These are phyloP conservation scores for Platycheirus albimanus DNA, from an alignment of 2,888 invertebrate genomes.

Conservation along the genomic window DNA sequence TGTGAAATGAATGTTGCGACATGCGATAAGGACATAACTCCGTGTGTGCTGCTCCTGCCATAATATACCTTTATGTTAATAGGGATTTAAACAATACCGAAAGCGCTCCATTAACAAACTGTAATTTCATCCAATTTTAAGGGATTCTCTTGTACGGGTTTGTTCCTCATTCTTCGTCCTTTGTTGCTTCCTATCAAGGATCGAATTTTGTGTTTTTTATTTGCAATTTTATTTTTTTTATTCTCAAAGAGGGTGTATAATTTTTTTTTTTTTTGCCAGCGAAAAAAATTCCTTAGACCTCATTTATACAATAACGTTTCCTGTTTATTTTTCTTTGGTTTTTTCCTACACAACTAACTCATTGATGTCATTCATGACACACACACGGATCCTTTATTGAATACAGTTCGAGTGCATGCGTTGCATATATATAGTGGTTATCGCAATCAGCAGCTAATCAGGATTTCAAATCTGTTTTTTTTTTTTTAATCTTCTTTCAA, in stretches of 20 bases:
- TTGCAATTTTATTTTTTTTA: constrained; percentile 18
- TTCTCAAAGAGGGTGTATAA: constrained; percentile 41
- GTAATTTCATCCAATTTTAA: constrained; percentile 74
- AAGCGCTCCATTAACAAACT: constrained; percentile 70
- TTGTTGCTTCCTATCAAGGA: constrained; percentile 41
- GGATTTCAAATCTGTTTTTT: constrained; percentile 49
- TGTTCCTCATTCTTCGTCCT: constrained; percentile 41
- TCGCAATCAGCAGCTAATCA: constrained; percentile 69
- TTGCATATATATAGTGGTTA: constrained; percentile 30
- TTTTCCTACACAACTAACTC: constrained; percentile 8
- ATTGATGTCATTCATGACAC: constrained; percentile 50
- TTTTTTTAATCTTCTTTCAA: constrained; percentile 50
- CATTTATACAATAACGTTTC: constrained; percentile 58
- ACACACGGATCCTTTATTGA: constrained; percentile 29
- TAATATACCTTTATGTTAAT: constrained; percentile 61
- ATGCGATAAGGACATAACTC: constrained; percentile 56
- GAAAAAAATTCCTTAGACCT: constrained; percentile 16
- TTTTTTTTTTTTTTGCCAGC: background rate
- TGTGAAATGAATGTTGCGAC: constrained; percentile 55
- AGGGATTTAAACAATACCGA: constrained; percentile 70
- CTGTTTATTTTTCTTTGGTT: constrained; percentile 39
- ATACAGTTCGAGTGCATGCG: constrained; percentile 39
- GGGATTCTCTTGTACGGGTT: constrained; percentile 62
- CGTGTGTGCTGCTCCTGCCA: constrained; percentile 11
- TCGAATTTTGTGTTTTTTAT: constrained; percentile 49